Percentiles rank a stretch among this genome's conserved stretches.
Evolutionary conservation across 2,888 invertebrate genomes (phyloP).

Genomic region (Athalia cordata): DNA sequence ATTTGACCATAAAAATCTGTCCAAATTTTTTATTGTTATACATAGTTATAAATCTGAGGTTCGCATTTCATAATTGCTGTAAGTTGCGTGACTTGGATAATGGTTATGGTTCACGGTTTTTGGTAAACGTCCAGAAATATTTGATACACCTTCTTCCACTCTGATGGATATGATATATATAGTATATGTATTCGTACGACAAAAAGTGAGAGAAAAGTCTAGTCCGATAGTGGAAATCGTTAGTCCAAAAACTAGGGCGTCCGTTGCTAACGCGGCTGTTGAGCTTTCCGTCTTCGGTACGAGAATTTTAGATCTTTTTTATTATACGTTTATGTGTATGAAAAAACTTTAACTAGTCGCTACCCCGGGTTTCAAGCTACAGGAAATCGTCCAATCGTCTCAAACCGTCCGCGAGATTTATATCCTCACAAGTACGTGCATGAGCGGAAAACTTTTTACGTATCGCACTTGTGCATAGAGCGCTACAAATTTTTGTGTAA

Average conservation of each 20-base stretch:
- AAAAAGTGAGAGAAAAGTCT: slow-evolving; percentile 10
- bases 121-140: not conserved
- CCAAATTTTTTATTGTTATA: no score
- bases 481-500: no score
- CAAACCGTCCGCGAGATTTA: no score
- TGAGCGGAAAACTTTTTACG: not conserved
- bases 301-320: not conserved
- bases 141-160: no score
- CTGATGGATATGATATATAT: no score
- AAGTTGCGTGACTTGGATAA: no score
- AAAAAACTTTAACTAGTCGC: slow-evolving; percentile 10
- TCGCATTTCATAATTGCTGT: no score
- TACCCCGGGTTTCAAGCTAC: not conserved
- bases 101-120: not conserved
- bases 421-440: no score
- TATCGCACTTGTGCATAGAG: no score
- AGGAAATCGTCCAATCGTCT: no score
- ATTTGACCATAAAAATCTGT: no score
- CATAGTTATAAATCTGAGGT: no score
- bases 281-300: not conserved
- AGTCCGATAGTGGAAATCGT: slow-evolving; percentile 37
- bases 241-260: slow-evolving; percentile 42
- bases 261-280: slow-evolving; percentile 39
- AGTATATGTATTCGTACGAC: not conserved
- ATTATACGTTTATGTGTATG: not conserved